Evolutionary conservation across 2,797 vertebrate genomes (phyloP).

Genomic region (Psittacula echo): DNA sequence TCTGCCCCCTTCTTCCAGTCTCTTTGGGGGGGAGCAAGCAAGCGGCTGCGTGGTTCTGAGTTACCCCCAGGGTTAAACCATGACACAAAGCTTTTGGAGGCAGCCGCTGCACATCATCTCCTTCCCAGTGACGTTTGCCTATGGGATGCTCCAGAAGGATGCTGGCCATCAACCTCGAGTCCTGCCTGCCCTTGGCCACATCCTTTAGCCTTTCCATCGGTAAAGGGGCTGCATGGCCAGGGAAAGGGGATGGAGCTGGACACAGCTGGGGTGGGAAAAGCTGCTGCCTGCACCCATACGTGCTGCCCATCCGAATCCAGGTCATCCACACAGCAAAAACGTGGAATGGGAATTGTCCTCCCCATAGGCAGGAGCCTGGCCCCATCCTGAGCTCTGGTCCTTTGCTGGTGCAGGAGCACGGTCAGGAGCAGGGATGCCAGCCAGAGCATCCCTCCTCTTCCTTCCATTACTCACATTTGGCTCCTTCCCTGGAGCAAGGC

Average conservation of each 20-base stretch:
- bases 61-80: not conserved
- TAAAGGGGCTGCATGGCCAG: not conserved
- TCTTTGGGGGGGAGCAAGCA: not conserved
- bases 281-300: fast-evolving
- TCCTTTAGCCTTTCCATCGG: not conserved
- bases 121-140: not conserved
- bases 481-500: not conserved
- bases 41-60: not conserved
- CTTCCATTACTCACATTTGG: not conserved
- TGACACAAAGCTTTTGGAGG: not conserved
- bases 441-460: not conserved
- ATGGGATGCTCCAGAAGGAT: not conserved
- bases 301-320: not conserved
- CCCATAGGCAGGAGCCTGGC: fast-evolving
- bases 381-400: not conserved
- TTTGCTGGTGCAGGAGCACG: fast-evolving
- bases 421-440: not conserved
- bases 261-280: fast-evolving
- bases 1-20: not conserved
- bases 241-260: not conserved
- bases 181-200: not conserved
- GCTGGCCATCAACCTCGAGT: fast-evolving
- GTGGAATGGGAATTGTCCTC: fast-evolving
- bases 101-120: not conserved
- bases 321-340: not conserved